These are phyloP conservation scores for Anoplophora glabripennis DNA, from an alignment of 1,140 invertebrate genomes.

Conservation along the genomic window DNA sequence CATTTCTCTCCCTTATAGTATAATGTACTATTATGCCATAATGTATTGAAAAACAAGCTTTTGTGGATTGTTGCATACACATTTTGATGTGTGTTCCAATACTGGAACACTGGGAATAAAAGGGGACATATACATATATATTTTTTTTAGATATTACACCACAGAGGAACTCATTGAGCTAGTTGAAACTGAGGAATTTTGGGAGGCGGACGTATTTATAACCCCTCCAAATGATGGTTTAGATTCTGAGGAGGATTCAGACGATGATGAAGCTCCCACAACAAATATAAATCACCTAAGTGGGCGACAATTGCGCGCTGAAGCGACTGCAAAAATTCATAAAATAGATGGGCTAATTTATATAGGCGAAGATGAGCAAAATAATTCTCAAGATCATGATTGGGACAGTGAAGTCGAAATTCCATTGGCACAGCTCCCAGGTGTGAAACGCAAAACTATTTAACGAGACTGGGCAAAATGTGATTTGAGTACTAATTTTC, in stretches of 20 bases:
- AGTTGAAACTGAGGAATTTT: constrained; percentile 24
- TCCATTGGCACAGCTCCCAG: too few species aligned
- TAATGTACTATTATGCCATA: too few species aligned
- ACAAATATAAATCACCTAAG: constrained; percentile 22
- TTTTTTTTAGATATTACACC: constrained; percentile 23
- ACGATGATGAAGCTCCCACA: constrained; percentile 19
- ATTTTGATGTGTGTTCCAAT: constrained; percentile 20
- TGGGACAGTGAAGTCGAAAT: too few species aligned
- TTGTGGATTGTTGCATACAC: too few species aligned
- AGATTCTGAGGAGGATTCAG: constrained; percentile 19
- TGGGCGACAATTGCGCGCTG: constrained; percentile 13
- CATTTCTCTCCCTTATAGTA: too few species aligned
- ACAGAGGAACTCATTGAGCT: constrained; percentile 17
- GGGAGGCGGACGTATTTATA: constrained; percentile 22
- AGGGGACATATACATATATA: constrained; percentile 1
- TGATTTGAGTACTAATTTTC: too few species aligned
- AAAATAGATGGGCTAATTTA: too few species aligned
- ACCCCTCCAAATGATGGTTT: constrained; percentile 16
- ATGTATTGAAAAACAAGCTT: too few species aligned
- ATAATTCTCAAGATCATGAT: too few species aligned
- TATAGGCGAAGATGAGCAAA: background rate
- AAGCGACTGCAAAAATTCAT: too few species aligned
- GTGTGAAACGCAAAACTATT: too few species aligned
- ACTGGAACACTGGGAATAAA: constrained; percentile 18
- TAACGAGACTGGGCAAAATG: too few species aligned